phyloP scores from a whole-genome alignment of 1,140 invertebrate genomes.

The Apis mellifera region DNA sequence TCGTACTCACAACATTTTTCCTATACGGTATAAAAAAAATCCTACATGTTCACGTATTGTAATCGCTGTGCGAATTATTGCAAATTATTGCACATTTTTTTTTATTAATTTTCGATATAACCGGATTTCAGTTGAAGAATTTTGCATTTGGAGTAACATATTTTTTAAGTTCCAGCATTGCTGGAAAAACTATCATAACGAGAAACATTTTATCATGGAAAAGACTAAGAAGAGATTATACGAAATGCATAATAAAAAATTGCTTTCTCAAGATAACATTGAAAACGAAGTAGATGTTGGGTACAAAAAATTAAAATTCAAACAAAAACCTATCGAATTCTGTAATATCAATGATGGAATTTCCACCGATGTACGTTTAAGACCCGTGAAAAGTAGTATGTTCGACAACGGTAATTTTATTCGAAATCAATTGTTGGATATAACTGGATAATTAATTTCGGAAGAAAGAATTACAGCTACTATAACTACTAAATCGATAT shows the following conservation, averaged over 20 bases:
- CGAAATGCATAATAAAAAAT: background rate
- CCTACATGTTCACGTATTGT: background rate
- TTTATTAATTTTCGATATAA: background rate
- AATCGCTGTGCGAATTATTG: background rate
- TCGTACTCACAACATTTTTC: conserved; percentile 60
- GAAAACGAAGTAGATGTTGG: background rate
- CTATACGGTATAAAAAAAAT: conserved; percentile 62
- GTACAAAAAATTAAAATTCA: conserved; percentile 2
- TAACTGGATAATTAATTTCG: conserved; percentile 41
- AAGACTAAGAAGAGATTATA: conserved; percentile 11
- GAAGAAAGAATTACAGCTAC: background rate
- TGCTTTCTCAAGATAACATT: background rate
- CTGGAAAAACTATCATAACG: conserved; percentile 62
- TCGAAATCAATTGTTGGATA: conserved; percentile 13
- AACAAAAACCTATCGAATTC: conserved; percentile 3
- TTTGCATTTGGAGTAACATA: conserved; percentile 68
- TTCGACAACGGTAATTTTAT: background rate
- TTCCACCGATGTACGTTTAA: background rate
- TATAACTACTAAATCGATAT: background rate
- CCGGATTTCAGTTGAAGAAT: conserved; percentile 65
- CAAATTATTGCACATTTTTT: background rate
- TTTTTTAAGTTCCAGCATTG: conserved; percentile 60
- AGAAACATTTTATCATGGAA: conserved; percentile 16
- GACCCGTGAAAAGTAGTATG: conserved; percentile 17
- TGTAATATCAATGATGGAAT: background rate